These are phyloP conservation scores for Micronycteris hirsuta DNA, from an alignment of 2,113 vertebrate species.

Conservation along the genomic window DNA sequence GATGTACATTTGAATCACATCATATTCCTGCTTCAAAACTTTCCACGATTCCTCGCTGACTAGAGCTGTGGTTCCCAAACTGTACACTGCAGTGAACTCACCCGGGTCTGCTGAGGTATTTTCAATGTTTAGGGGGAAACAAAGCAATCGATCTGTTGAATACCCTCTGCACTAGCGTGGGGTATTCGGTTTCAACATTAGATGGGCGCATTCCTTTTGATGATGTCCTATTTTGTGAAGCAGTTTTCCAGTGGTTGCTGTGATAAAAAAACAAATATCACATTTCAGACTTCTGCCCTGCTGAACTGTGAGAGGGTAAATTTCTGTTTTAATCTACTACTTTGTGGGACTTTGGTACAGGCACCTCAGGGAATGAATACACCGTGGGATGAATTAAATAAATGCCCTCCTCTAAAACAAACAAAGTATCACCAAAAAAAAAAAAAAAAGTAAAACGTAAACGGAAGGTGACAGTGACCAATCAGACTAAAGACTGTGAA, in stretches of 20 bases:
- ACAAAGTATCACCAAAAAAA: neutral
- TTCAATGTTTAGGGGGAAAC: neutral
- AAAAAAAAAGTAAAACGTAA: neutral
- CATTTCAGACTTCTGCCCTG: neutral
- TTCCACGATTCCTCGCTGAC: neutral
- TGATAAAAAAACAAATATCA: neutral
- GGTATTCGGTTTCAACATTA: neutral
- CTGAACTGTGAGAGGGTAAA: neutral
- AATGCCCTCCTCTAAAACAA: neutral
- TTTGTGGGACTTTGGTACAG: neutral
- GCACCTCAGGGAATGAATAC: neutral
- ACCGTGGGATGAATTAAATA: neutral
- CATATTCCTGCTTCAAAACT: neutral
- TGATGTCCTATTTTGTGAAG: neutral
- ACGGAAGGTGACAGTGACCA: neutral
- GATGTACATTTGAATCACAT: neutral
- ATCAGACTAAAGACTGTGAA: neutral
- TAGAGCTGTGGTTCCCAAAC: neutral
- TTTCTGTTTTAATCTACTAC: neutral
- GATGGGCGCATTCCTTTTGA: neutral
- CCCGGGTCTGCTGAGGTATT: neutral
- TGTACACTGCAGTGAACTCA: neutral
- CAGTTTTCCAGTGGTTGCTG: neutral
- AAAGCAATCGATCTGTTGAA: neutral
- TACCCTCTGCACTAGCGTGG: neutral